Base-by-base conservation (phyloP, 2,888 invertebrate genomes). In the Tachystola acroxantha region DNA sequence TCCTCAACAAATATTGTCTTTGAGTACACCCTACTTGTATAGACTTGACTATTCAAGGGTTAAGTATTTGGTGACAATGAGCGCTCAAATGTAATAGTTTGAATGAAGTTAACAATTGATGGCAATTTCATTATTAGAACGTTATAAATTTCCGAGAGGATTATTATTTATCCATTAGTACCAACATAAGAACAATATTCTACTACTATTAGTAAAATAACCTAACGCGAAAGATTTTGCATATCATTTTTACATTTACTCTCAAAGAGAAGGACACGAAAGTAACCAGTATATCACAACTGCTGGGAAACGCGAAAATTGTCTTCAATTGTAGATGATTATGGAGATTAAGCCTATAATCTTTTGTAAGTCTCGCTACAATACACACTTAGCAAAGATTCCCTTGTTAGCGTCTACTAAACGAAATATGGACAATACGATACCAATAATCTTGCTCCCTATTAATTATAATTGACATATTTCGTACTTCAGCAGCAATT, bases 381-480 rank as follows among this genome's bases (percentile, higher is more conserved):
- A 50, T 42, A 34, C 43, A 30, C 20, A 34, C 40, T 35, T 38
- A 32, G 11, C 28, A 39, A 45, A 49, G 43, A 49, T 33, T 43
- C 53, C 50, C 64, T 66, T 55, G 57, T 66, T 61, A 54, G 42
- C 50, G 58, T 64, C 60, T 59, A 64, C 59, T 59, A 48, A 40
- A 39, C 44, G 19, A 44, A 50, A 53, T 44, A 42, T 43, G 51
- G 59, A 74, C 71, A 71, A 73, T 73, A 63, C 69, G 65, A 68
- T 64, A 65, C 64, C 67, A 74, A 77, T 78, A 71, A 71, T 74
- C 75, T 59, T 54, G 42, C 59, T 53, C 77, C 71, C 79, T 74
- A 80, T 84, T 81, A 80, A 84, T 84, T 80, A 82, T 84, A 84
- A 82, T 84, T 84, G 84, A 84, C 84, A 84, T 82, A 82, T 84